Conservation (phyloP, 2,797 vertebrate species). For the Mastacembelus armatus region DNA sequence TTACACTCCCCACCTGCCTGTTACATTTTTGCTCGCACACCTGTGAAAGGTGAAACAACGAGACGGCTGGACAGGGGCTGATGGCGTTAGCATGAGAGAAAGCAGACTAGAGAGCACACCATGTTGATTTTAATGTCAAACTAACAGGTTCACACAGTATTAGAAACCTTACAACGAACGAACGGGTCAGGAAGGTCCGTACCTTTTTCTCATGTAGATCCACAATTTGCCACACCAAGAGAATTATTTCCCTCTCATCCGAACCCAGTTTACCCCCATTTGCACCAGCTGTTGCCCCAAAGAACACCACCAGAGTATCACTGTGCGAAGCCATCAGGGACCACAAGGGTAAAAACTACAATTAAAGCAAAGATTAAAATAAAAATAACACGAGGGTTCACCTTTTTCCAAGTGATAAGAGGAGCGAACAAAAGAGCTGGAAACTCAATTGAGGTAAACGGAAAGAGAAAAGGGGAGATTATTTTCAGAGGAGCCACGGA, state of each 20-base stretch:
- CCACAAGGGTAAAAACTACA: conserved; percentile 94
- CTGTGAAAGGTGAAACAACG: conserved; percentile 66
- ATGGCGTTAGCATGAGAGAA: conserved; percentile 39
- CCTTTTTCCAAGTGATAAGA: conserved; percentile 90
- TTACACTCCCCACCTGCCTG: conserved; percentile 15
- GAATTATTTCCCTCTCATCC: conserved; percentile 99
- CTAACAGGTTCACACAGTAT: conserved; percentile 63
- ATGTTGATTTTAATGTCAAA: conserved; percentile 80
- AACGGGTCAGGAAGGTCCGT: conserved; percentile 83
- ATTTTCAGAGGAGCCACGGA: conserved; percentile 80
- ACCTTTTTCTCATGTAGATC: conserved; percentile 98
- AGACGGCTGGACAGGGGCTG: background rate
- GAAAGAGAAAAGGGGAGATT: conserved; percentile 75
- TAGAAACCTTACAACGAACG: conserved; percentile 78
- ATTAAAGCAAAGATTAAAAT: conserved; percentile 93
- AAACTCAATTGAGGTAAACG: conserved; percentile 85
- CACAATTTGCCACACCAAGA: conserved; percentile 99
- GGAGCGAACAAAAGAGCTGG: conserved; percentile 86
- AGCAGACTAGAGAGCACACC: conserved; percentile 72
- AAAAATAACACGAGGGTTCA: conserved; percentile 88
- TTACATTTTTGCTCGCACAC: conserved; percentile 55
- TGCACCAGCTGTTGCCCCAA: conserved; percentile 99
- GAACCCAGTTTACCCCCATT: conserved; percentile 99
- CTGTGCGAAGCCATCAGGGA: conserved; percentile 95
- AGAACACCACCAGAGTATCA: conserved; percentile 98